Evolutionary conservation across 2,113 vertebrate genomes (phyloP).

Genomic region (Cichladusa arquata): DNA sequence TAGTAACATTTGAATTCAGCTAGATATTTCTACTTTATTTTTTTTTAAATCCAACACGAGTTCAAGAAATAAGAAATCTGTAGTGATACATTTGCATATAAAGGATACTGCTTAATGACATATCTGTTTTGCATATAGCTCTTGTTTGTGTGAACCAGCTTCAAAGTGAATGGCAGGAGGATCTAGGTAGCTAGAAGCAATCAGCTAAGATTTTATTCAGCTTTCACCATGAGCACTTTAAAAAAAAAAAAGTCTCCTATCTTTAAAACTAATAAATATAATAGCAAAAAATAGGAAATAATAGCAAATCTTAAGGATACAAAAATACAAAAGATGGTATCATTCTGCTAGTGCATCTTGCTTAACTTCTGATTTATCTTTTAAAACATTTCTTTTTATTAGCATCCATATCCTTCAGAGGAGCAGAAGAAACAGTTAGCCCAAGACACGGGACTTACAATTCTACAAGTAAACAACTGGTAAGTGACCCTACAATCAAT

Average conservation of each 20-base stretch:
- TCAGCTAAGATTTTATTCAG: not conserved
- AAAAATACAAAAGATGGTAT: constrained; percentile 60
- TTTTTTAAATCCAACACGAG: not conserved
- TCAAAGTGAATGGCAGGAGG: not conserved
- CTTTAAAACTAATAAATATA: not conserved
- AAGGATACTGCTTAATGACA: not conserved
- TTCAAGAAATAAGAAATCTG: not conserved
- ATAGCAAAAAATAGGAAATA: not conserved
- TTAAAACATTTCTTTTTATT: constrained; percentile 78
- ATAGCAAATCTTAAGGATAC: constrained; percentile 49
- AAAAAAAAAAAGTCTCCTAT: not conserved
- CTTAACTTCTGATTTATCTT: constrained; percentile 76
- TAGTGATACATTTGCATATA: not conserved
- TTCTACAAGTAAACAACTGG: constrained; percentile 99
- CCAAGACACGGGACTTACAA: constrained; percentile 99
- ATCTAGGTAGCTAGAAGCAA: not conserved
- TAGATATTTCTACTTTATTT: not conserved
- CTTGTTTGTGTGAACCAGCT: not conserved
- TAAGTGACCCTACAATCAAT: constrained; percentile 84
- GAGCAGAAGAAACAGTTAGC: constrained; percentile 99
- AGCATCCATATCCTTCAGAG: constrained; percentile 99
- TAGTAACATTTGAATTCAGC: not conserved
- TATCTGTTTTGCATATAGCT: not conserved
- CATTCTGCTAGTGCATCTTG: constrained; percentile 69
- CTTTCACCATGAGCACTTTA: not conserved